A percentile compares a stretch with the other conserved stretches of the same genome.
Evolutionary conservation across 64 coral and sea anemone genomes (phyloP).

Genomic region (Anthopleura sola): DNA sequence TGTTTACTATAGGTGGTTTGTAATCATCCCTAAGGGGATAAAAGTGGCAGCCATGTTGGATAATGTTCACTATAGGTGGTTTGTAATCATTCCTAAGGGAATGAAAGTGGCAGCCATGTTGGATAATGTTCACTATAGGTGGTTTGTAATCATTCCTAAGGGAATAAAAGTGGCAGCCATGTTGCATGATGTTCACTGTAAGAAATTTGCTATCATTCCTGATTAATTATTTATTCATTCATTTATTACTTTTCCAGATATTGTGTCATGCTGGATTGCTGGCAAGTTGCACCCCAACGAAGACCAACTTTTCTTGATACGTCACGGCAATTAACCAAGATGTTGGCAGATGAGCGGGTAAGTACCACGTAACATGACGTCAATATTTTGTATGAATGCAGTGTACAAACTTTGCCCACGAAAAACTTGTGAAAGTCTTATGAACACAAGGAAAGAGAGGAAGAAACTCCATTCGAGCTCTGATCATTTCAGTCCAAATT

Average conservation of each 20-base stretch:
- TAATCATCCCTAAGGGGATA: too few species aligned
- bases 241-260: constrained; percentile 41
- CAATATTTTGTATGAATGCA: too few species aligned
- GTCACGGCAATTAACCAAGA: constrained; percentile 77
- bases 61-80: background rate
- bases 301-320: constrained; percentile 84
- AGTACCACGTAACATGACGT: constrained; percentile 24
- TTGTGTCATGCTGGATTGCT: constrained; percentile 89
- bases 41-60: too few species aligned
- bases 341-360: constrained; percentile 88
- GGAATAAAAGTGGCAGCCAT: background rate
- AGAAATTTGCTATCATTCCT: too few species aligned
- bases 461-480: too few species aligned
- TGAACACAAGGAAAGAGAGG: too few species aligned
- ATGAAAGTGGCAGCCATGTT: background rate
- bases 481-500: background rate
- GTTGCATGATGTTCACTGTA: background rate
- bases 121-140: background rate
- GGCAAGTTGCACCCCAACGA: constrained; percentile 89
- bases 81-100: too few species aligned
- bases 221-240: background rate
- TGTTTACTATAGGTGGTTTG: too few species aligned
- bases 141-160: background rate
- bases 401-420: too few species aligned
- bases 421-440: too few species aligned